Conservation (phyloP, 2,113 vertebrate species). For the Chloropsis hardwickii region DNA sequence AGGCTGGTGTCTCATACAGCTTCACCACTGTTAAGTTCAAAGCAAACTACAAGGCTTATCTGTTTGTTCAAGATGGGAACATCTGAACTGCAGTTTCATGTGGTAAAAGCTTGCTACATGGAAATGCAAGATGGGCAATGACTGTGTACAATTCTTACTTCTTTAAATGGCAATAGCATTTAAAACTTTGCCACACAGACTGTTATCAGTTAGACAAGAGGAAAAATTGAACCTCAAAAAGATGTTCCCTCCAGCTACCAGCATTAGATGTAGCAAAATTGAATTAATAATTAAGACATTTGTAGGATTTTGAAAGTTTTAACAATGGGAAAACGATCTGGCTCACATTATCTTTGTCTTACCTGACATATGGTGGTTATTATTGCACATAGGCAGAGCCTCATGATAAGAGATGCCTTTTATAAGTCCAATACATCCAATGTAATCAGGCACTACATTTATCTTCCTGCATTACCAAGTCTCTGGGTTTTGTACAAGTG, state of each 20-base stretch:
- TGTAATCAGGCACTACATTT: neutral
- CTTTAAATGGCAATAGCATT: neutral
- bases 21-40: neutral
- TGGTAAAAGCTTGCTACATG: neutral
- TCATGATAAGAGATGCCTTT: neutral
- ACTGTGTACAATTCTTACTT: neutral
- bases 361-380: neutral
- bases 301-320: neutral
- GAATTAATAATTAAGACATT: neutral
- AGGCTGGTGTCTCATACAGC: neutral
- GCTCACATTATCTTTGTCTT: neutral
- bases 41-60: neutral
- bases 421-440: neutral
- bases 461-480: neutral
- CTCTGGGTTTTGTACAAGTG: conserved; percentile 24
- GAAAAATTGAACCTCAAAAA: neutral
- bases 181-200: neutral
- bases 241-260: neutral
- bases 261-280: neutral
- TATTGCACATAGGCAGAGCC: neutral
- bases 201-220: neutral
- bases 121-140: neutral
- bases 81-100: neutral
- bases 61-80: neutral
- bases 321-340: neutral